phyloP scores from a whole-genome alignment of 2,888 invertebrate genomes.

The Orthosia cruda region DNA sequence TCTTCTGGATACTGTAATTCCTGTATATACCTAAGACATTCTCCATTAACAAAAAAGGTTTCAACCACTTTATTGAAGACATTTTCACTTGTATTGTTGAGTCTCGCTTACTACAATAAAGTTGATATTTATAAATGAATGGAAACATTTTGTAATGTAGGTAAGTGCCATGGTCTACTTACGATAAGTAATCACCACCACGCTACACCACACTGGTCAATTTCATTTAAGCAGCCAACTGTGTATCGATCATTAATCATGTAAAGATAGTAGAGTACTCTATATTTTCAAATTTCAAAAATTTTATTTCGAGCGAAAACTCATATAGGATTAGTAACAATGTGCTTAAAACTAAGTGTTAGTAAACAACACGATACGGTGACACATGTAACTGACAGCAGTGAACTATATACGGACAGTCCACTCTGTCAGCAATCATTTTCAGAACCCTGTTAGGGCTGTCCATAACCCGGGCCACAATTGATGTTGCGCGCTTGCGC shows the following conservation, averaged over 20 bases:
- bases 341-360: too few relatives aligned
- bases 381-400: too few relatives aligned
- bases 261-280: neutral
- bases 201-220: neutral
- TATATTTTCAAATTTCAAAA: too few relatives aligned
- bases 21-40: constrained; percentile 37
- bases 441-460: too few relatives aligned
- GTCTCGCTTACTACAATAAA: neutral
- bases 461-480: too few relatives aligned
- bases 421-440: too few relatives aligned
- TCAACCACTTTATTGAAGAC: constrained; percentile 1
- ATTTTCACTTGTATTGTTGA: neutral
- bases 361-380: too few relatives aligned
- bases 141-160: neutral
- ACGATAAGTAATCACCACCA: neutral
- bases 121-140: neutral
- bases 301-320: too few relatives aligned
- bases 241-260: neutral
- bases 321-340: too few relatives aligned
- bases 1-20: constrained; percentile 16
- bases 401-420: too few relatives aligned
- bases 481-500: too few relatives aligned
- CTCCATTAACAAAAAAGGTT: constrained; percentile 9
- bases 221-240: neutral
- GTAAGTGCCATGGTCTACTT: constrained; percentile 21